Evolutionary conservation across 2,797 vertebrate species (phyloP).

Genomic region (Coregonus suidteri): DNA sequence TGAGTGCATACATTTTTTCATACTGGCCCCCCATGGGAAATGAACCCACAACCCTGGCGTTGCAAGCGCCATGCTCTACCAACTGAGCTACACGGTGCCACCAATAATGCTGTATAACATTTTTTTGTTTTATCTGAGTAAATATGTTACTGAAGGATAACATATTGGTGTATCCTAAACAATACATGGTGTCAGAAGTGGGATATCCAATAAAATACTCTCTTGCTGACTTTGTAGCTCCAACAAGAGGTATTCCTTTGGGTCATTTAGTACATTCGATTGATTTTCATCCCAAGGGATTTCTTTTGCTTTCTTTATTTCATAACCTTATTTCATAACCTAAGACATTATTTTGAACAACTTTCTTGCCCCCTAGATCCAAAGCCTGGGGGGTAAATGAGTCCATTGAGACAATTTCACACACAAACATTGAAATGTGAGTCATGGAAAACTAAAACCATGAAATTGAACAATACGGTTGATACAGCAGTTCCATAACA

Average conservation of each 20-base stretch:
- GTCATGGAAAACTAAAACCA: background rate
- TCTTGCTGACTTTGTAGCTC: background rate
- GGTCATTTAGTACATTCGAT: background rate
- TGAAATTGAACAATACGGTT: background rate
- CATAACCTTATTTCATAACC: background rate
- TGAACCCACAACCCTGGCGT: too few species aligned
- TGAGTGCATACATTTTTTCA: too few species aligned
- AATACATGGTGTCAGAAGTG: background rate
- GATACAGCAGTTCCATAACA: background rate
- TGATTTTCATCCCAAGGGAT: too few species aligned
- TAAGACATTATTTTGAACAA: background rate
- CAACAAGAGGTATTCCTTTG: background rate
- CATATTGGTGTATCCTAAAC: background rate
- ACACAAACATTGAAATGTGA: background rate
- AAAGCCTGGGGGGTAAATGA: background rate
- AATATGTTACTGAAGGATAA: background rate
- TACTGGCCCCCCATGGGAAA: too few species aligned
- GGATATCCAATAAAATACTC: background rate
- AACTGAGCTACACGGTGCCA: too few species aligned
- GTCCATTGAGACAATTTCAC: background rate
- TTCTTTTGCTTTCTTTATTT: background rate
- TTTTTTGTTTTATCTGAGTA: background rate
- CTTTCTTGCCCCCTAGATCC: background rate
- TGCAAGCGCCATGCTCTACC: too few species aligned
- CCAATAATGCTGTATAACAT: background rate